Conservation (phyloP, 2,888 invertebrate genomes). For the Clostera curtula region DNA sequence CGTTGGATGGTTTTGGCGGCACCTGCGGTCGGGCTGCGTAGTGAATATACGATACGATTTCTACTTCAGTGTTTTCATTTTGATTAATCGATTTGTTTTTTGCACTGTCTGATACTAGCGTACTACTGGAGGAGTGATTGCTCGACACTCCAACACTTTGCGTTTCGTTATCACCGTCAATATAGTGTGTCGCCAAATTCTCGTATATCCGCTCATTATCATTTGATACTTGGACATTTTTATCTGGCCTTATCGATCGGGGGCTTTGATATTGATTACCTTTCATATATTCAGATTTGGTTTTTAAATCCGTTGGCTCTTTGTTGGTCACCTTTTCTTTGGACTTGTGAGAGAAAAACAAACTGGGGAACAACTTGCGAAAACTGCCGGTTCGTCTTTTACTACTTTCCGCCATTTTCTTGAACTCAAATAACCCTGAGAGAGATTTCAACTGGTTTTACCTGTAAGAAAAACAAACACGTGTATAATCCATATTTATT, state of each 20-base stretch:
- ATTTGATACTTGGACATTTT: conserved; percentile 21
- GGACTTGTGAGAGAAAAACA: conserved; percentile 50
- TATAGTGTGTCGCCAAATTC: conserved; percentile 40
- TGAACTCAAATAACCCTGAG: no score
- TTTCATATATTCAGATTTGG: conserved; percentile 28
- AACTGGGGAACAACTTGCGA: conserved; percentile 51
- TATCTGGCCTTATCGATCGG: conserved; percentile 36
- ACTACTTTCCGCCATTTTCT: conserved; percentile 45
- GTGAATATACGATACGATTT: conserved; percentile 15
- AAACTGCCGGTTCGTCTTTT: conserved; percentile 57
- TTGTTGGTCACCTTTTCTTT: conserved; percentile 40
- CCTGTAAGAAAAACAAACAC: conserved; percentile 11
- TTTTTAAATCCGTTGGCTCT: conserved; percentile 21
- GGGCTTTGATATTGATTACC: conserved; percentile 56
- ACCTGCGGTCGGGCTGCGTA: conserved; percentile 47
- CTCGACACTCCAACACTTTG: conserved; percentile 34
- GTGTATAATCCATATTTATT: no score
- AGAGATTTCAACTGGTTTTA: no score
- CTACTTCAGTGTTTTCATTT: conserved; percentile 20
- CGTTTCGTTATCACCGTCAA: conserved; percentile 28
- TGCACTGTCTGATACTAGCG: conserved; percentile 53
- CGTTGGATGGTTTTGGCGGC: conserved; percentile 40
- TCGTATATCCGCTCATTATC: conserved; percentile 56
- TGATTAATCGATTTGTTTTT: conserved; percentile 24
- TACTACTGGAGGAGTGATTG: conserved; percentile 56